Evolutionary conservation across 2,113 vertebrate species (phyloP).

Genomic region (Amazona vittata): DNA sequence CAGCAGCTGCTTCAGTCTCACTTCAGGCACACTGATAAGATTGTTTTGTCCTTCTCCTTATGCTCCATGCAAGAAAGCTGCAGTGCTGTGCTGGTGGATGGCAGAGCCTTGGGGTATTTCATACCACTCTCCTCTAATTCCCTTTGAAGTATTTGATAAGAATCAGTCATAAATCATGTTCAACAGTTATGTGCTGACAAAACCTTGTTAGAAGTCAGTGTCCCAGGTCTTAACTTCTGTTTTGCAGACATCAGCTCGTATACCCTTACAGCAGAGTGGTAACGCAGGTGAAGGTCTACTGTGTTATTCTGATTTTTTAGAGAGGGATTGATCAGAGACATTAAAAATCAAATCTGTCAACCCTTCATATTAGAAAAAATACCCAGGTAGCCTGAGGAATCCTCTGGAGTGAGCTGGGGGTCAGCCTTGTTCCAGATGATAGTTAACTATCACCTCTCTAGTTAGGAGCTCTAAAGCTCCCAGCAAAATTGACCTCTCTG

Average conservation of each 20-base stretch:
- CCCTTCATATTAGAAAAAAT: neutral
- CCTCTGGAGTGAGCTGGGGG: neutral
- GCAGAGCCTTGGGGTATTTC: neutral
- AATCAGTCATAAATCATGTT: neutral
- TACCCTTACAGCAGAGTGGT: neutral
- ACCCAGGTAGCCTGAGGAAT: neutral
- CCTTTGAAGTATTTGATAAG: neutral
- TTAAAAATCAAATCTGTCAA: neutral
- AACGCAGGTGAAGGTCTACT: neutral
- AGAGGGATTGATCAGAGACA: neutral
- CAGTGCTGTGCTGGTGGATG: neutral
- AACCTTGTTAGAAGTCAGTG: neutral
- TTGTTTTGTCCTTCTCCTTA: neutral
- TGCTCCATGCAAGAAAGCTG: neutral
- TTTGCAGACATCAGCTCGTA: neutral
- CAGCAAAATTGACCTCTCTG: neutral
- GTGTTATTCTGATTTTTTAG: neutral
- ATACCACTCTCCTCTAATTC: neutral
- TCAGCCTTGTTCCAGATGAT: neutral
- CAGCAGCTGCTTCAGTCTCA: conserved; percentile 28
- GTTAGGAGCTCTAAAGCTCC: neutral
- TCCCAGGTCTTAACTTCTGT: neutral
- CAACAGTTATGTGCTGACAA: neutral
- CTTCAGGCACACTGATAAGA: conserved; percentile 5
- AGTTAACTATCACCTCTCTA: neutral